Conservation (phyloP, 2,888 invertebrate species). For the Quadriops clusia region DNA sequence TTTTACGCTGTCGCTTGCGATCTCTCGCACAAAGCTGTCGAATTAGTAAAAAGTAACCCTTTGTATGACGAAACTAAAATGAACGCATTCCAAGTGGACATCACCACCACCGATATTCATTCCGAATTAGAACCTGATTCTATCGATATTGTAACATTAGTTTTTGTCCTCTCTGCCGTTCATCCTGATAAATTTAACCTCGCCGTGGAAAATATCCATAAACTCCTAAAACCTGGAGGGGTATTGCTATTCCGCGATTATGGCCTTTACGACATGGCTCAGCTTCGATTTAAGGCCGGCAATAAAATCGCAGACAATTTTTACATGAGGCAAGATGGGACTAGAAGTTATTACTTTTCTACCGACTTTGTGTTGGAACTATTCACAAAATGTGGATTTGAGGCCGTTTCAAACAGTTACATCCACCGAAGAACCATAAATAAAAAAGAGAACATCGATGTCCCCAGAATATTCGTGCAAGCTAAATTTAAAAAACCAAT, state of each 20-base stretch:
- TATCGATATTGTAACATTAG: conserved; percentile 75
- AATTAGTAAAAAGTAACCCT: conserved; percentile 63
- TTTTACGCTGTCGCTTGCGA: conserved; percentile 81
- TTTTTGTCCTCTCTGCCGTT: conserved; percentile 92
- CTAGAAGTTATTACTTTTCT: conserved; percentile 76
- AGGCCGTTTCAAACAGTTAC: conserved; percentile 57
- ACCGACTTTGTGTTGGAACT: conserved; percentile 55
- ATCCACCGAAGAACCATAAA: conserved; percentile 84
- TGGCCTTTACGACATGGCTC: conserved; percentile 91
- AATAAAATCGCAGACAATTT: conserved; percentile 86
- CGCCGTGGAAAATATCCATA: conserved; percentile 52
- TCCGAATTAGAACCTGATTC: conserved; percentile 38
- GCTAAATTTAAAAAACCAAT: conserved; percentile 60
- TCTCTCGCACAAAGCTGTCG: conserved; percentile 81
- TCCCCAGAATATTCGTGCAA: conserved; percentile 87
- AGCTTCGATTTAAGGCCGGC: conserved; percentile 84
- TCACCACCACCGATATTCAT: conserved; percentile 58
- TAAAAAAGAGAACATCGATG: conserved; percentile 81
- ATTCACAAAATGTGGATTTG: conserved; percentile 59
- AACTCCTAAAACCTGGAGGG: conserved; percentile 62
- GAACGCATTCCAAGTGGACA: conserved; percentile 73
- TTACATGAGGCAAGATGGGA: conserved; percentile 95
- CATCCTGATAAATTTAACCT: conserved; percentile 69
- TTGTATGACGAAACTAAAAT: conserved; percentile 55
- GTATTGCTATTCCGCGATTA: conserved; percentile 84